A percentile compares a stretch with the other conserved stretches of the same genome.
phyloP scores from a whole-genome alignment of 2,113 vertebrate species.

The Ibidorhyncha struthersii region DNA sequence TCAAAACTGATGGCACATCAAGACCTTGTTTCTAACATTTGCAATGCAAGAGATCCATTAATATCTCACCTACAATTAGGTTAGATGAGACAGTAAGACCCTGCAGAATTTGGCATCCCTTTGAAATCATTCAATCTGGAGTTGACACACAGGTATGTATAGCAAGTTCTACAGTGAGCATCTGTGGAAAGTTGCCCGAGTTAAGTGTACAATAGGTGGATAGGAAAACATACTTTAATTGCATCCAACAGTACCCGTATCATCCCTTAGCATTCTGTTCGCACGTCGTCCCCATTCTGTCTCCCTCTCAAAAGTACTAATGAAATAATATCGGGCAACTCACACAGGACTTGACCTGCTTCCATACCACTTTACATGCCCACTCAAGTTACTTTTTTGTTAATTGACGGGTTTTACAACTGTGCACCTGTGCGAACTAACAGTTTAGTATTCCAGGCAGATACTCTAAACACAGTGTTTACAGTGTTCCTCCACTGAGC shows the following conservation, averaged over 20 bases:
- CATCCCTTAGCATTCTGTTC: neutral
- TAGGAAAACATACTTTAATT: neutral
- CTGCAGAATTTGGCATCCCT: neutral
- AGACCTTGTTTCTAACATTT: neutral
- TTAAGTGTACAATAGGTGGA: neutral
- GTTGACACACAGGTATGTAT: no score
- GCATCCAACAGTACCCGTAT: neutral
- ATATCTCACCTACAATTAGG: fast-evolving
- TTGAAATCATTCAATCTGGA: neutral
- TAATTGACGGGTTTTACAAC: neutral
- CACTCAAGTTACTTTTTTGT: neutral
- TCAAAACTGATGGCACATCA: neutral
- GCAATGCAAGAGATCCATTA: neutral
- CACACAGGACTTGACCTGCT: neutral
- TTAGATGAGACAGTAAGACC: neutral
- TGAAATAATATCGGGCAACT: neutral
- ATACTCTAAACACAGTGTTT: neutral
- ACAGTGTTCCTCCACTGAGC: neutral
- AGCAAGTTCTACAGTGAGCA: neutral
- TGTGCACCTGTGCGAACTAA: neutral
- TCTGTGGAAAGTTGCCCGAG: fast-evolving
- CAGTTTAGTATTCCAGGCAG: neutral
- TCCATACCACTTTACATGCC: neutral
- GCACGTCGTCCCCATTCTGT: fast-evolving
- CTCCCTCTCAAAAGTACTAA: neutral